Evolutionary conservation across 2,113 vertebrate species (phyloP).

Genomic region (Microcebus jonahi): DNA sequence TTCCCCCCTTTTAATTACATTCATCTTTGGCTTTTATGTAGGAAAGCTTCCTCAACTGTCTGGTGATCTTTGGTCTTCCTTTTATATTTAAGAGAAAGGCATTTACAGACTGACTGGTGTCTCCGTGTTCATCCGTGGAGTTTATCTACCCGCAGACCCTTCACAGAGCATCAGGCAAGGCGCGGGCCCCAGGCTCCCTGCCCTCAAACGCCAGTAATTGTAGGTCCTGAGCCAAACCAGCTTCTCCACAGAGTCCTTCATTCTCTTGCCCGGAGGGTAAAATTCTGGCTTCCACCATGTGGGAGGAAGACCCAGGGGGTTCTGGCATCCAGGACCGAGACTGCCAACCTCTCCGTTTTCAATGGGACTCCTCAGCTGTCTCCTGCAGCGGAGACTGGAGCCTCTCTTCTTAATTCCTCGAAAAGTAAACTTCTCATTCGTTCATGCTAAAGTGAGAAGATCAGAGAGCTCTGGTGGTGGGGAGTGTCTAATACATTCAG

Average conservation of each 20-base stretch:
- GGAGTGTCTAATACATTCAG: neutral
- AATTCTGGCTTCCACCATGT: neutral
- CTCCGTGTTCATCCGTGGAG: neutral
- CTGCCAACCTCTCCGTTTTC: neutral
- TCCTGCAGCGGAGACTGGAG: neutral
- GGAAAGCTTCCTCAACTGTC: neutral
- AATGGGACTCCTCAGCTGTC: neutral
- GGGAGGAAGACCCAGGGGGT: neutral
- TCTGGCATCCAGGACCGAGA: neutral
- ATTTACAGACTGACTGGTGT: neutral
- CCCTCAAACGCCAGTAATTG: too few species aligned
- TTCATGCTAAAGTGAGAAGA: neutral
- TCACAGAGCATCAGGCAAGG: neutral
- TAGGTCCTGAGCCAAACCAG: neutral
- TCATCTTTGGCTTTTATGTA: conserved; percentile 1
- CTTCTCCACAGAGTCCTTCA: neutral
- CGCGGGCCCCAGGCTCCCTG: neutral
- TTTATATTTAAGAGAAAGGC: conserved; percentile 23
- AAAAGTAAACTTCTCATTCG: neutral
- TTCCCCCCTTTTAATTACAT: neutral
- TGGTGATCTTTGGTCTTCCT: neutral
- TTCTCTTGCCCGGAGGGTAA: neutral
- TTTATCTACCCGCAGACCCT: neutral
- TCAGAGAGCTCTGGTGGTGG: neutral
- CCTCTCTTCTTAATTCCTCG: neutral